Percentiles rank a stretch among this genome's conserved stretches.
phyloP scores from a whole-genome alignment of 2,888 invertebrate species.

The Lochmaea capreae region DNA sequence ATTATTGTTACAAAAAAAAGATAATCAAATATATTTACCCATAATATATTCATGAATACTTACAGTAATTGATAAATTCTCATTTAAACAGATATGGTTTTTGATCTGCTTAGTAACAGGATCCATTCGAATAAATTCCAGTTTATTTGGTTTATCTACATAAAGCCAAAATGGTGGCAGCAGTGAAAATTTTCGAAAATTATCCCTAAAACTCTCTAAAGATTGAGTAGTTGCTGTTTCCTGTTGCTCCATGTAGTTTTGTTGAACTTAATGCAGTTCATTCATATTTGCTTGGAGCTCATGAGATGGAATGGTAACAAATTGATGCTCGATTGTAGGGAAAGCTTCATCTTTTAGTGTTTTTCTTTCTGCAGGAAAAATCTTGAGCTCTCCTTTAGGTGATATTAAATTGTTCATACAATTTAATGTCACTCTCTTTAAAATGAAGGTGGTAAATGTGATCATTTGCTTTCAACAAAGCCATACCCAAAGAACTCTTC shows the following conservation, averaged over 20 bases:
- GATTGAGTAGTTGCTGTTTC: neutral
- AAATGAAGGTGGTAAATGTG: neutral
- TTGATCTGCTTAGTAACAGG: neutral
- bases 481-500: neutral
- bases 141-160: neutral
- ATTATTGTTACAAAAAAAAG: neutral
- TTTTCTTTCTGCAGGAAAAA: no score
- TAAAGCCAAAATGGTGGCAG: neutral
- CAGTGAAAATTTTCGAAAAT: neutral
- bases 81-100: no score
- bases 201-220: neutral
- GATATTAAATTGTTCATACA: no score
- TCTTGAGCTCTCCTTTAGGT: no score
- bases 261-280: neutral
- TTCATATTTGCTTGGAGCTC: neutral
- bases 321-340: neutral
- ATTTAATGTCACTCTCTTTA: neutral
- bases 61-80: no score
- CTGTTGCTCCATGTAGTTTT: neutral
- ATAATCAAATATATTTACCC: neutral
- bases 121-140: neutral
- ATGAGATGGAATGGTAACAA: neutral
- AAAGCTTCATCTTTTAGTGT: neutral
- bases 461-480: neutral
- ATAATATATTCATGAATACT: no score